Evolutionary conservation across 2,113 vertebrate genomes (phyloP), one percentile per base, ranked within the genome.

Genomic region (Stegastes partitus): DNA sequence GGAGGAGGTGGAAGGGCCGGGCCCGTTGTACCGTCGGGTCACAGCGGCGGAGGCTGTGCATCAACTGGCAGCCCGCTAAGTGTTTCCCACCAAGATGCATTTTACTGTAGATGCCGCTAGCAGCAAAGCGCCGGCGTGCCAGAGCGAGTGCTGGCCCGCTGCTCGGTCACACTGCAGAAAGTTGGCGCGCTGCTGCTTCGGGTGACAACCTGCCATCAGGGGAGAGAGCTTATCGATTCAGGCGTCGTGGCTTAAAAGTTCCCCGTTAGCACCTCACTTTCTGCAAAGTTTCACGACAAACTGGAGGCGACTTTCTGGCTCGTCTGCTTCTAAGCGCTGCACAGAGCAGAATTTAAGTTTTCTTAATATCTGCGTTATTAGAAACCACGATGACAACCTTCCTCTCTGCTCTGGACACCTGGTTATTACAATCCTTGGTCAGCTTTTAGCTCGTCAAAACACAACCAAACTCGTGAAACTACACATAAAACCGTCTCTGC

Each of bases 161-260:
- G 57, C 39, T 79, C 68, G 47, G 73, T 44, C 31, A 53, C 49
- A 61, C 26, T 63, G 56, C 6, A n/a, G 45, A 68, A 59, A 64
- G 59, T 16, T 47, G 31, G 47, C 22, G 12, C 47, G 45, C 31
- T 28, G 56, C 44, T 44, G 51, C 21, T 37, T 26, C 22, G 14
- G 11, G 4, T 25, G 58, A 68, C 68, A 45, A 23, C n/a, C 56
- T 14, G 18, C 57, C 22, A 49, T 11, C 39, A 59, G 18, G 58
- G 44, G 53, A 49, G 45, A 61, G 54, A 26, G 18, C 7, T 25
- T 28, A 65, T 58, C 3, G 14, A 64, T 68, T 64, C 18, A 0
- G 0, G 44, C 64, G 25, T 47, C 0, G 4, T 19, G 47, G 62
- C 28, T 25, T 25, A 31, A n/a, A 62, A 44, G 14, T 39, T 16